Conservation (phyloP, 2,113 vertebrate species). For the Toxostoma redivivum region DNA sequence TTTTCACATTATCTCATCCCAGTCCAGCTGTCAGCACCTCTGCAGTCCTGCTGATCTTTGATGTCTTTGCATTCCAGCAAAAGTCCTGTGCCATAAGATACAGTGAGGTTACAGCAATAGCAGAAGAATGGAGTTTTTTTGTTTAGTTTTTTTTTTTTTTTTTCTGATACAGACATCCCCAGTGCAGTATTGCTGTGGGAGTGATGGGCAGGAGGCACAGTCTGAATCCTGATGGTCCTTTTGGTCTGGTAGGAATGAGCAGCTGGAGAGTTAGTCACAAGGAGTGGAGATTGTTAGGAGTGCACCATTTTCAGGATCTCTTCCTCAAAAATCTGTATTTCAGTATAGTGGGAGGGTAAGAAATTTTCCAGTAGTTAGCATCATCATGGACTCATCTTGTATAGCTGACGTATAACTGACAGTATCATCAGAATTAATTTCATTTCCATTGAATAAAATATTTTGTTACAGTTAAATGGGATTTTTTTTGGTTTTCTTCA, state of each 20-base stretch:
- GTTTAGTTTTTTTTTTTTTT: not conserved
- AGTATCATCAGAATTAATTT: not conserved
- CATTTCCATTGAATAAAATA: not conserved
- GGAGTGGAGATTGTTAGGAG: not conserved
- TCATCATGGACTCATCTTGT: too few species aligned
- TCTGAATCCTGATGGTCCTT: not conserved
- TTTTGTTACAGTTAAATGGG: not conserved
- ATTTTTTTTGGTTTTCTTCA: not conserved
- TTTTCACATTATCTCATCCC: not conserved
- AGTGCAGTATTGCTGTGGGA: not conserved
- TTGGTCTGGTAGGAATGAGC: not conserved
- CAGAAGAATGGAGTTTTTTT: not conserved
- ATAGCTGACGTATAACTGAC: rapidly evolving
- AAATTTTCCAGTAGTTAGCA: not conserved
- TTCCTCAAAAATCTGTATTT: not conserved
- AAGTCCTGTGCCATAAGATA: rapidly evolving
- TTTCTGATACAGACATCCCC: not conserved
- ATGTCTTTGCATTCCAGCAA: not conserved
- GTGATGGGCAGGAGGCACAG: not conserved
- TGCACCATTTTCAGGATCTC: not conserved
- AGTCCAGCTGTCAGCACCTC: not conserved
- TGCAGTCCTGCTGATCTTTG: not conserved
- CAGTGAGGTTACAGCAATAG: not conserved
- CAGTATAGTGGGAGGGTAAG: not conserved
- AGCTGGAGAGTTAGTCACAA: not conserved